Evolutionary conservation across 2,113 vertebrate genomes (phyloP).

Genomic region (Macroglossus sobrinus): DNA sequence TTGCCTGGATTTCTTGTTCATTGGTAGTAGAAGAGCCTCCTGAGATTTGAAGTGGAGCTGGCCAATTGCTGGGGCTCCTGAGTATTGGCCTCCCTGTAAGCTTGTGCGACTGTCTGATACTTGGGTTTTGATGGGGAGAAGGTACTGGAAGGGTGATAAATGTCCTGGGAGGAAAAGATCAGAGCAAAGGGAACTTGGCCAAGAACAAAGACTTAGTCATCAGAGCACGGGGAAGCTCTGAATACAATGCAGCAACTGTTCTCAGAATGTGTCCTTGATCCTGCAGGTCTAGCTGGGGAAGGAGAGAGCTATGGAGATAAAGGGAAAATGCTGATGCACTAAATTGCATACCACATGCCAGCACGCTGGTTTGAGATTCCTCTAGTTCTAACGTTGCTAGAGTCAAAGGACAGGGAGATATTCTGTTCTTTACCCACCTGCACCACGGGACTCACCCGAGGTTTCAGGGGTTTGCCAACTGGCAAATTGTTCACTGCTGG

Average conservation of each 20-base stretch:
- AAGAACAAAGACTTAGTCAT: neutral
- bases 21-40: neutral
- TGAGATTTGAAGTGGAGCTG: neutral
- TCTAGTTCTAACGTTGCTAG: accelerated
- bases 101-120: neutral
- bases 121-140: neutral
- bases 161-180: neutral
- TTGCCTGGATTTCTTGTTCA: neutral
- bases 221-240: neutral
- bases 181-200: neutral
- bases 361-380: neutral
- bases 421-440: too few species aligned
- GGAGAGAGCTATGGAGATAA: neutral
- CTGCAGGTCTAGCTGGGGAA: neutral
- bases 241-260: neutral
- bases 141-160: neutral
- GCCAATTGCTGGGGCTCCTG: neutral
- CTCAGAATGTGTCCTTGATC: neutral
- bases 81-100: neutral
- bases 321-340: neutral
- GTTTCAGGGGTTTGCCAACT: neutral
- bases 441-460: too few species aligned
- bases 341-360: accelerated
- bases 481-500: neutral
- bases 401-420: neutral